These are phyloP conservation scores for Bovichtus diacanthus DNA, from an alignment of 2,797 vertebrate genomes.

Conservation along the genomic window DNA sequence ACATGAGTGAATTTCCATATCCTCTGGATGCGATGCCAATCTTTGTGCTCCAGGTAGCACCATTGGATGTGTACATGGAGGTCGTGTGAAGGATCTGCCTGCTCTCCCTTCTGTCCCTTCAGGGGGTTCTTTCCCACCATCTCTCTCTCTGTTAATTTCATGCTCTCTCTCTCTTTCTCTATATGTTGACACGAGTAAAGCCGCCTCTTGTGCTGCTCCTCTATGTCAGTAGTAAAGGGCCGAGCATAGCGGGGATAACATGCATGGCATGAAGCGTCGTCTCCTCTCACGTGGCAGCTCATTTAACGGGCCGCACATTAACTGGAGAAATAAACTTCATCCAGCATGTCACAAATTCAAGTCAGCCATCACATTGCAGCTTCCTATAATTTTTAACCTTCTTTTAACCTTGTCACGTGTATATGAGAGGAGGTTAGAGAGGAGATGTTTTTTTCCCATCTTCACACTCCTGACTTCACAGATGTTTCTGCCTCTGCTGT, in stretches of 20 bases:
- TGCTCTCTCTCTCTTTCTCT: conserved; percentile 22
- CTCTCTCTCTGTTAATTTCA: conserved; percentile 12
- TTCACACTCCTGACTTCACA: conserved; percentile 49
- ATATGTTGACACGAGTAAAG: conserved; percentile 35
- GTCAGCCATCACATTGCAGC: conserved; percentile 38
- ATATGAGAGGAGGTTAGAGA: conserved; percentile 9
- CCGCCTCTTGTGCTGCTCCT: conserved; percentile 16
- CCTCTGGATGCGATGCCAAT: conserved; percentile 46
- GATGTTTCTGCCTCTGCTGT: conserved; percentile 55
- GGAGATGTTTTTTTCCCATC: conserved; percentile 15
- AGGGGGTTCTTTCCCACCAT: not conserved
- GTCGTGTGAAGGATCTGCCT: conserved; percentile 66
- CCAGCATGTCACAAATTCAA: conserved; percentile 21
- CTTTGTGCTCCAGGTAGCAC: conserved; percentile 64
- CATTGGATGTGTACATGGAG: conserved; percentile 38
- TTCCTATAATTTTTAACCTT: conserved; percentile 59
- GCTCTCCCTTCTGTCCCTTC: conserved; percentile 26
- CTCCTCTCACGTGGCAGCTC: conserved; percentile 36
- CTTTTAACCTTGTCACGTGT: conserved; percentile 70
- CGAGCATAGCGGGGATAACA: conserved; percentile 22
- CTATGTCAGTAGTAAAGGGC: conserved; percentile 1
- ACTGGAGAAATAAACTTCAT: conserved; percentile 33
- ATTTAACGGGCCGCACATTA: conserved; percentile 62
- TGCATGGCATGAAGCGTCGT: conserved; percentile 33
- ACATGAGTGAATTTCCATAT: conserved; percentile 55